Base-by-base conservation (phyloP, 2,113 vertebrate species). In the Mionectes macconnelli region DNA sequence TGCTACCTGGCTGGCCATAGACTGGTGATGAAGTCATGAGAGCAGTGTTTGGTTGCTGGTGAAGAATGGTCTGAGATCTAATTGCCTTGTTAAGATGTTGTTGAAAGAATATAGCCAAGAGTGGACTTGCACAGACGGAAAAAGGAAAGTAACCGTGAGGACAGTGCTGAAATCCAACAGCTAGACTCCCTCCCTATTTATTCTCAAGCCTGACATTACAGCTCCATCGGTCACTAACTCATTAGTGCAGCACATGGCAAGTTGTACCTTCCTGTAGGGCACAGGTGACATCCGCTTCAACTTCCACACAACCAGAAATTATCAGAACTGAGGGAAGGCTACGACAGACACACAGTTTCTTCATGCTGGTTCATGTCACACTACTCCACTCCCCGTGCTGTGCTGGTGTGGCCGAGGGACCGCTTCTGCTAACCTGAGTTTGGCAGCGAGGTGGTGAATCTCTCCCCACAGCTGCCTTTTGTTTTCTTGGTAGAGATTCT, bases 351-450 rank as follows among this genome's bases (percentile, higher is more conserved):
- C 12, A 20, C 5, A 8, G 17, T 25, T 69, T 52, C 40, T 52
- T 42, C 42, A 14, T 10, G n/a, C 33, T 67, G 59, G 53, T 63
- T 81, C 44, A 25, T 2, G 3, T 15, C 72, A 35, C 19, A 1
- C 50, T 20, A 9, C 31, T 44, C 27, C 9, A 19, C 28, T 50
- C 40, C 18, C 15, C n/a, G 25, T 44, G 66, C 45, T 53, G 49
- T 10, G 42, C 75, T 35, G 42, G 22, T 0, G 3, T 1, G 8
- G 59, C 31, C 0, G 0, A 81, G 40, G n/a, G 10, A 64, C 9
- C 0, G 1, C 19, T 49, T 42, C 35, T 55, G 44, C 39, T 39
- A 56, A 55, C 5, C 1, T 2, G 1, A 37, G 30, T 25, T 39
- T 1, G 5, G 24, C 66, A 87, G 24, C 0, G 0, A 84, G n/a